phyloP scores from a whole-genome alignment of 1,140 invertebrate genomes.

The Pseudobourletiella spinata region DNA sequence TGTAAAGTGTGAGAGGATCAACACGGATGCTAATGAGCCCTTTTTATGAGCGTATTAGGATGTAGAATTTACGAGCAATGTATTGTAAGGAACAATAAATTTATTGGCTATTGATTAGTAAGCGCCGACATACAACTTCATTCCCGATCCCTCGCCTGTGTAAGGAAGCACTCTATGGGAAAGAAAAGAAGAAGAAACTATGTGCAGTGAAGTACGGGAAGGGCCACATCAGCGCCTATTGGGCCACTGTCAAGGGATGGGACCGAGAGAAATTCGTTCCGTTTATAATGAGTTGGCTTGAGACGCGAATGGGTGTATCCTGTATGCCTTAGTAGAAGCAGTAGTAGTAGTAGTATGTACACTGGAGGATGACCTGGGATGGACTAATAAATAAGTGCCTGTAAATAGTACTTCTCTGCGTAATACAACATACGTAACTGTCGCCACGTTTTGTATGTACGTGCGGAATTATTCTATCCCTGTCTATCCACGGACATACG shows the following conservation, averaged over 20 bases:
- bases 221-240: background rate
- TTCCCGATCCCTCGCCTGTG: too few relatives aligned
- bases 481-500: too few relatives aligned
- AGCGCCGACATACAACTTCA: background rate
- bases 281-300: background rate
- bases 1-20: background rate
- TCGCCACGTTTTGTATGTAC: too few relatives aligned
- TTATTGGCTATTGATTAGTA: constrained; percentile 8
- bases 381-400: too few relatives aligned
- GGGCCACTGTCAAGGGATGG: background rate
- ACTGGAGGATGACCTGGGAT: too few relatives aligned
- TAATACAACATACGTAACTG: too few relatives aligned
- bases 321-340: too few relatives aligned
- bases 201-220: background rate
- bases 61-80: constrained; percentile 1
- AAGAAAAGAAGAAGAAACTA: background rate
- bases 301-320: too few relatives aligned
- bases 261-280: background rate
- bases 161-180: background rate
- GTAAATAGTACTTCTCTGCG: too few relatives aligned
- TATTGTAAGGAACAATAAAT: constrained; percentile 1
- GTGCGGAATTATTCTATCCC: too few relatives aligned
- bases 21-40: background rate
- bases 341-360: too few relatives aligned
- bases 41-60: background rate